phyloP scores from a whole-genome alignment of 1,140 invertebrate genomes.

The Cotesia glomerata region DNA sequence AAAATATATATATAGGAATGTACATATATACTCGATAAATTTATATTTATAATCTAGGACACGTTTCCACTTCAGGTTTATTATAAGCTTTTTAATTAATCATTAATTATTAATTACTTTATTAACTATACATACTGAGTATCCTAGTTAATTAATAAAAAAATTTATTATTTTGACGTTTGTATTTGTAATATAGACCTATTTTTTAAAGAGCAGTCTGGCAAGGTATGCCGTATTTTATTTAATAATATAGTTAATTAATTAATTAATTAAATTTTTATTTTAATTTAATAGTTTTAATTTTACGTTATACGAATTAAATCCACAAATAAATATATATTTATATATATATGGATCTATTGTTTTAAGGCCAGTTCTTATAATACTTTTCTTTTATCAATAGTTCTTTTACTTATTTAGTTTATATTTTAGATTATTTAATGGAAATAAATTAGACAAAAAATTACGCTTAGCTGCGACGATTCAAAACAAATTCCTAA shows the following conservation, averaged over 20 bases:
- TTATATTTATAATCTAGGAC: constrained; percentile 46
- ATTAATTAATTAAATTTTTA: no score
- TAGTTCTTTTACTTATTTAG: no score
- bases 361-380: no score
- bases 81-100: neutral
- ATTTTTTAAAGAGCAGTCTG: constrained; percentile 23
- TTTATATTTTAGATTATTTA: no score
- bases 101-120: neutral
- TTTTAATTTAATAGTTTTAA: neutral
- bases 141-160: neutral
- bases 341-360: neutral
- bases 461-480: no score
- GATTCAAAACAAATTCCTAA: no score
- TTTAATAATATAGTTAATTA: no score
- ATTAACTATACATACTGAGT: neutral
- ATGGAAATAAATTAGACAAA: neutral
- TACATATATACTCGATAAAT: no score
- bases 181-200: constrained; percentile 23
- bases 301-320: neutral
- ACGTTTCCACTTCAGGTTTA: constrained; percentile 35
- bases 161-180: neutral
- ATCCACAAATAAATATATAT: neutral
- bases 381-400: no score
- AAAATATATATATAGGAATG: no score
- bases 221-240: constrained; percentile 2